Evolutionary conservation across 1,140 invertebrate species (phyloP).

Genomic region (Orius insidiosus): DNA sequence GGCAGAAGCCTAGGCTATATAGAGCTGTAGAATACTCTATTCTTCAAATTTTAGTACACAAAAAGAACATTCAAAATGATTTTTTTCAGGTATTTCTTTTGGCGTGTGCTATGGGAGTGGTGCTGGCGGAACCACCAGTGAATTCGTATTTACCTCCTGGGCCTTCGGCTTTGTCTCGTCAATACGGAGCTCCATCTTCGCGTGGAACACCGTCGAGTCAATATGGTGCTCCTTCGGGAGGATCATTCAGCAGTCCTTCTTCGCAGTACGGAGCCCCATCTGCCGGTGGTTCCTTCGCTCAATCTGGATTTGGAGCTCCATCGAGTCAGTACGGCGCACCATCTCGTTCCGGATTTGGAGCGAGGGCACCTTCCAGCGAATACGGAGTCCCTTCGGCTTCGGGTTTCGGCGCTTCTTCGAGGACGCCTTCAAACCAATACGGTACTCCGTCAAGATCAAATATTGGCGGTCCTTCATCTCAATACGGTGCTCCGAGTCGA

Average conservation of each 20-base stretch:
- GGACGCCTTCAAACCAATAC: too few species aligned
- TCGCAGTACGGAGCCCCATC: constrained; percentile 8
- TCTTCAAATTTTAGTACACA: too few species aligned
- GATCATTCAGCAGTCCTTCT: background rate
- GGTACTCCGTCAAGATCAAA: constrained; percentile 1
- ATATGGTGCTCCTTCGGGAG: constrained; percentile 5
- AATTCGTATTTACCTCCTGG: constrained; percentile 1
- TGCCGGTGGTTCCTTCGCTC: background rate
- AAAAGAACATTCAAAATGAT: too few species aligned
- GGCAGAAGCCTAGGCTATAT: too few species aligned
- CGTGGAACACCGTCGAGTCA: constrained; percentile 10
- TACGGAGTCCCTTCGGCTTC: constrained; percentile 3
- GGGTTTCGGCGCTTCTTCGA: background rate
- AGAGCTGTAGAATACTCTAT: too few species aligned
- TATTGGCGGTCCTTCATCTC: constrained; percentile 4
- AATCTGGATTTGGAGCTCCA: constrained; percentile 2
- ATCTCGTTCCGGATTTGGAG: background rate
- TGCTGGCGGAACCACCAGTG: constrained; percentile 1
- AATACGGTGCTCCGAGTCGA: constrained; percentile 3
- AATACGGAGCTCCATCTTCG: background rate
- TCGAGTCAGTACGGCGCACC: constrained; percentile 12
- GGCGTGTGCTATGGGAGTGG: background rate
- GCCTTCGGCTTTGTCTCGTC: background rate
- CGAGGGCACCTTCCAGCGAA: background rate
- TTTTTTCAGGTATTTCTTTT: background rate